Conservation (phyloP, 37 sponge, comb jelly and placozoan species). For the Oopsacas minuta region DNA sequence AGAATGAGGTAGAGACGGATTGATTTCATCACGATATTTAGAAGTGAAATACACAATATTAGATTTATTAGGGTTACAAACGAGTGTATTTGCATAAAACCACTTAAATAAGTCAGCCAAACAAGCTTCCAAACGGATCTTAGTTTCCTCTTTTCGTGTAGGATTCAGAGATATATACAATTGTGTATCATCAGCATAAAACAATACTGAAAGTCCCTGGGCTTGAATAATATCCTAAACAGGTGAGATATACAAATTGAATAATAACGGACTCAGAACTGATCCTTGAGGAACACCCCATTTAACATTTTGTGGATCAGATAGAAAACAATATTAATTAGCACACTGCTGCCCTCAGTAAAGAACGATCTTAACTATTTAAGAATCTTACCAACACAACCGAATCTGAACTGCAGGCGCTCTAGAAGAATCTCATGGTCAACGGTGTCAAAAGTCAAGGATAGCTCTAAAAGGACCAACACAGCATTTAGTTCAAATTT, state of each 20-base stretch:
- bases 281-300: background rate
- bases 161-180: background rate
- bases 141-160: background rate
- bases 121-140: background rate
- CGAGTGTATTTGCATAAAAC: background rate
- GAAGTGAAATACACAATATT: too few relatives aligned
- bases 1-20: background rate
- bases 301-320: background rate
- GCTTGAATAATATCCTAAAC: background rate
- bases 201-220: background rate
- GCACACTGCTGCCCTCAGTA: background rate
- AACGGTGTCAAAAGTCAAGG: background rate
- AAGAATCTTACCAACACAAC: background rate
- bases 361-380: background rate
- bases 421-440: background rate
- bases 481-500: background rate
- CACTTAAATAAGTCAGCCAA: background rate
- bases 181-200: background rate
- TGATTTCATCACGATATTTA: too few relatives aligned
- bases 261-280: background rate
- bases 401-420: too few relatives aligned
- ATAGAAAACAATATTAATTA: background rate
- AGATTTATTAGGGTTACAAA: too few relatives aligned
- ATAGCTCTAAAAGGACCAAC: background rate
- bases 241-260: background rate